phyloP scores from a whole-genome alignment of 2,888 invertebrate genomes.

The Clanis bilineata region DNA sequence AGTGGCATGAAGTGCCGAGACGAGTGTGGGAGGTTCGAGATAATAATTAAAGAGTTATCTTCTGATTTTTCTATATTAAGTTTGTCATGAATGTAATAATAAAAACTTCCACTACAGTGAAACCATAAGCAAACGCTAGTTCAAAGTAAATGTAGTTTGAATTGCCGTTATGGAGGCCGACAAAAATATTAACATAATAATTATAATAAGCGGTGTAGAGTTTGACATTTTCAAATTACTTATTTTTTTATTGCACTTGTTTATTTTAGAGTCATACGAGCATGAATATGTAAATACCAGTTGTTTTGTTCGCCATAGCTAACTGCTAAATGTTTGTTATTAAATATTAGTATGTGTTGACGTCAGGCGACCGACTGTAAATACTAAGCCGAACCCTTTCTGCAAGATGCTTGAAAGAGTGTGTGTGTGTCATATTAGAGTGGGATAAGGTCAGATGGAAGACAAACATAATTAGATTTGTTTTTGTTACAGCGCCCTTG shows the following conservation, averaged over 20 bases:
- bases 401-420: too few species aligned
- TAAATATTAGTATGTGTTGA: background rate
- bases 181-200: background rate
- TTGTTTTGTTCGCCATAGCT: background rate
- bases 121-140: too few species aligned
- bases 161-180: background rate
- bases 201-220: background rate
- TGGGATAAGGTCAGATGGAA: background rate
- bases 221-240: background rate
- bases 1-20: too few species aligned
- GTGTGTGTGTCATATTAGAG: too few species aligned
- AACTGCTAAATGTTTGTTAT: background rate
- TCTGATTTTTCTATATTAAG: too few species aligned
- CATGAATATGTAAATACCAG: background rate
- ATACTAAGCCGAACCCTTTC: too few species aligned
- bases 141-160: too few species aligned
- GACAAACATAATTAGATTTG: background rate
- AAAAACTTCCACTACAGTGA: too few species aligned
- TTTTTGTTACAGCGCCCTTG: constrained; percentile 83
- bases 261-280: background rate
- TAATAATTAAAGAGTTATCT: too few species aligned
- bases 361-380: too few species aligned
- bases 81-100: too few species aligned
- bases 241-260: background rate
- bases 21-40: too few species aligned